Evolutionary conservation across 2,113 vertebrate species (phyloP).

Genomic region (Scophthalmus maximus): DNA sequence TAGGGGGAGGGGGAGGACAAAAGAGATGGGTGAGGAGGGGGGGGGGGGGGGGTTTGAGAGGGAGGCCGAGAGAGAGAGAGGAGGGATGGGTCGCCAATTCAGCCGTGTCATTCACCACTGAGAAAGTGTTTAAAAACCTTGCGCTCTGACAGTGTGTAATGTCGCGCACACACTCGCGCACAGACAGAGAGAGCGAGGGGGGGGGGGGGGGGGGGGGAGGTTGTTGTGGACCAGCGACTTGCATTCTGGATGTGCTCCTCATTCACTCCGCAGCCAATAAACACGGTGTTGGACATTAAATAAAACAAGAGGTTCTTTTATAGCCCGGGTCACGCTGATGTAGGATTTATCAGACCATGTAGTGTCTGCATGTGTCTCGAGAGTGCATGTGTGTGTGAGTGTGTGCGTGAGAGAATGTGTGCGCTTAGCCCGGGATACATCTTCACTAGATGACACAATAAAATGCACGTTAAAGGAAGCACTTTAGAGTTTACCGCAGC

Average conservation of each 20-base stretch:
- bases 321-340: slow-evolving; percentile 65
- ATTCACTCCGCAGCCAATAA: slow-evolving; percentile 75
- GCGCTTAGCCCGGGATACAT: slow-evolving; percentile 40
- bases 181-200: no score
- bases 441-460: slow-evolving; percentile 52
- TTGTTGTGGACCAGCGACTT: slow-evolving; percentile 48
- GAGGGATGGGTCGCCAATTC: slow-evolving; percentile 60
- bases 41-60: slow-evolving; percentile 27
- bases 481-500: slow-evolving; percentile 24
- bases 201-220: no score
- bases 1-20: slow-evolving; percentile 74
- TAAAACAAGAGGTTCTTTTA: slow-evolving; percentile 78
- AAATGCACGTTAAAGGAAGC: slow-evolving; percentile 5
- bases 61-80: slow-evolving; percentile 34
- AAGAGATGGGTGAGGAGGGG: slow-evolving; percentile 47
- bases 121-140: slow-evolving; percentile 63
- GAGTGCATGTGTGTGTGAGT: slow-evolving; percentile 5
- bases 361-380: slow-evolving; percentile 32
- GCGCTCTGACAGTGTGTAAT: slow-evolving; percentile 42
- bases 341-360: slow-evolving; percentile 70
- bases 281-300: slow-evolving; percentile 80
- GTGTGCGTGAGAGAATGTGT: slow-evolving; percentile 24
- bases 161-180: slow-evolving; percentile 16
- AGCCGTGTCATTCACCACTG: slow-evolving; percentile 63
- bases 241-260: slow-evolving; percentile 59